Conservation (phyloP, 2,888 invertebrate species). For the Ceratothoa steindachneri region DNA sequence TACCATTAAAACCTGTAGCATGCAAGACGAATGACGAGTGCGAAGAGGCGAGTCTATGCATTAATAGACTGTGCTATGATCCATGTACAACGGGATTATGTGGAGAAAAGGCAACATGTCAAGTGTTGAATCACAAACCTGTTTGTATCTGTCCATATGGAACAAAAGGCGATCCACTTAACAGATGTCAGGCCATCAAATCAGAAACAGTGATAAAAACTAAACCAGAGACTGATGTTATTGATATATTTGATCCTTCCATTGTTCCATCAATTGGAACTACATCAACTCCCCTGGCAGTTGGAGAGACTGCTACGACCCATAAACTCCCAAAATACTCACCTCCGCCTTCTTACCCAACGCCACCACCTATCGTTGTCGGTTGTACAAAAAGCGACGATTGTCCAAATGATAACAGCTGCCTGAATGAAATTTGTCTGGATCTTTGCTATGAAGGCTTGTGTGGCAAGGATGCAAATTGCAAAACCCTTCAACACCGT, state of each 20-base stretch:
- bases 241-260: neutral
- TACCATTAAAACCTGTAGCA: constrained; percentile 51
- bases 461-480: constrained; percentile 75
- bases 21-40: constrained; percentile 51
- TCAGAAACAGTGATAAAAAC: neutral
- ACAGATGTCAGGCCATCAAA: constrained; percentile 55
- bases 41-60: constrained; percentile 50
- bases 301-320: neutral
- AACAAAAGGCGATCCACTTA: constrained; percentile 51
- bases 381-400: constrained; percentile 74
- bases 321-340: neutral
- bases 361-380: constrained; percentile 19
- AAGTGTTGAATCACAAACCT: constrained; percentile 50
- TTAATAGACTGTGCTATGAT: constrained; percentile 49
- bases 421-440: constrained; percentile 61
- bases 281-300: neutral
- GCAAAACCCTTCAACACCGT: constrained; percentile 68
- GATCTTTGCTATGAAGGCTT: constrained; percentile 71
- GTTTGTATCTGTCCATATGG: constrained; percentile 52
- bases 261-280: constrained; percentile 5
- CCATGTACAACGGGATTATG: constrained; percentile 50
- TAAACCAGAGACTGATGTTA: constrained; percentile 14
- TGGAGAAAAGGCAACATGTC: constrained; percentile 50
- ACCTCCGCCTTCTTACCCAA: constrained; percentile 23
- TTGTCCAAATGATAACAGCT: constrained; percentile 64